Conservation (phyloP, 2,888 invertebrate genomes). For the Serrognathus titanus region DNA sequence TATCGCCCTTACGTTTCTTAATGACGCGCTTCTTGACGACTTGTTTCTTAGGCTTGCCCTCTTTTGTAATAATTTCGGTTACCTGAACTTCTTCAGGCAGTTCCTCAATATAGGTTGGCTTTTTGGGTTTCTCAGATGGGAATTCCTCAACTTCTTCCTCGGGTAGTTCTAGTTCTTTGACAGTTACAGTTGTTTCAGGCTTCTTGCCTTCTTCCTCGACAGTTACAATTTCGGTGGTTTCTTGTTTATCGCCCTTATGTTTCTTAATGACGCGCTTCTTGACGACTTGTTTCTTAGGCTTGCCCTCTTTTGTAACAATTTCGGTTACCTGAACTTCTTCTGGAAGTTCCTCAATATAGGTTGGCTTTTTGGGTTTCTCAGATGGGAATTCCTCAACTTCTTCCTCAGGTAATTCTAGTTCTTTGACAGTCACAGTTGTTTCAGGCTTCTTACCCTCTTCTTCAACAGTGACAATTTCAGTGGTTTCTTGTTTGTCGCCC, state of each 20-base stretch:
- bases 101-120: conserved; percentile 26
- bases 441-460: conserved; percentile 48
- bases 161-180: conserved; percentile 47
- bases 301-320: conserved; percentile 29
- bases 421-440: conserved; percentile 36
- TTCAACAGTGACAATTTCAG: conserved; percentile 49
- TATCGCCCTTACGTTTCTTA: conserved; percentile 23
- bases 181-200: conserved; percentile 45
- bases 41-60: conserved; percentile 21
- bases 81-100: conserved; percentile 42
- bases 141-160: conserved; percentile 36
- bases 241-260: conserved; percentile 37
- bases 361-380: conserved; percentile 21
- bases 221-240: conserved; percentile 34
- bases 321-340: conserved; percentile 30
- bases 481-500: conserved; percentile 46
- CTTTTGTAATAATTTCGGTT: conserved; percentile 24
- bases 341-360: conserved; percentile 31
- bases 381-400: conserved; percentile 24
- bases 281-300: conserved; percentile 32
- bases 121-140: not conserved
- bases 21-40: conserved; percentile 23
- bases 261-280: conserved; percentile 41
- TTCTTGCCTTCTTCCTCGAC: conserved; percentile 41
- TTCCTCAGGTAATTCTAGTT: conserved; percentile 23